Percentiles rank a stretch among this genome's conserved stretches.
These are phyloP conservation scores for Coecobrya sp. DNA, from an alignment of 2,888 invertebrate species.

Conservation along the genomic window DNA sequence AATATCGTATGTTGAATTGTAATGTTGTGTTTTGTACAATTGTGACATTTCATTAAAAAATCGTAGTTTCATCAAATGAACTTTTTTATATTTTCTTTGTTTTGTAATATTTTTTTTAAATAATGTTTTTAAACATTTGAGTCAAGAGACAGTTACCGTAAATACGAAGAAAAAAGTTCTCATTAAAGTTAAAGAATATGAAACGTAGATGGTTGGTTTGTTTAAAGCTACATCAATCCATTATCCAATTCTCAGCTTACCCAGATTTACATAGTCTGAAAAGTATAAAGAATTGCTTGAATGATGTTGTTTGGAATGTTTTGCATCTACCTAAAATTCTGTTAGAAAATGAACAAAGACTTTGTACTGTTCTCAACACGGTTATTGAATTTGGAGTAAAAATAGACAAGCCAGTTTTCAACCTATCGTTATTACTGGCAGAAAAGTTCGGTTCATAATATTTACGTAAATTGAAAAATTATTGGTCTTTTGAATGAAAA, in stretches of 20 bases:
- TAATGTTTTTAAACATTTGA: background rate
- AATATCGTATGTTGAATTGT: too few species aligned
- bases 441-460: too few species aligned
- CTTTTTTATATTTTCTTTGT: background rate
- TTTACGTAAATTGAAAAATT: too few species aligned
- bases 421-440: too few species aligned
- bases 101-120: background rate
- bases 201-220: background rate
- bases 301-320: background rate
- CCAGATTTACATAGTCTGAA: background rate
- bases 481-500: too few species aligned
- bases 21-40: too few species aligned
- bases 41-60: too few species aligned
- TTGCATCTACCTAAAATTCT: background rate
- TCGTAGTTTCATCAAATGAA: too few species aligned
- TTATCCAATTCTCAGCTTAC: constrained; percentile 1
- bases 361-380: background rate
- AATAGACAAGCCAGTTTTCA: too few species aligned
- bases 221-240: background rate
- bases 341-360: background rate
- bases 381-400: too few species aligned
- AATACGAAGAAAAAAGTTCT: background rate
- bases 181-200: background rate
- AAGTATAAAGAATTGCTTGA: background rate
- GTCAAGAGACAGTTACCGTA: background rate